These are phyloP conservation scores for Potorous gilbertii DNA, from an alignment of 2,797 vertebrate genomes.

Conservation along the genomic window DNA sequence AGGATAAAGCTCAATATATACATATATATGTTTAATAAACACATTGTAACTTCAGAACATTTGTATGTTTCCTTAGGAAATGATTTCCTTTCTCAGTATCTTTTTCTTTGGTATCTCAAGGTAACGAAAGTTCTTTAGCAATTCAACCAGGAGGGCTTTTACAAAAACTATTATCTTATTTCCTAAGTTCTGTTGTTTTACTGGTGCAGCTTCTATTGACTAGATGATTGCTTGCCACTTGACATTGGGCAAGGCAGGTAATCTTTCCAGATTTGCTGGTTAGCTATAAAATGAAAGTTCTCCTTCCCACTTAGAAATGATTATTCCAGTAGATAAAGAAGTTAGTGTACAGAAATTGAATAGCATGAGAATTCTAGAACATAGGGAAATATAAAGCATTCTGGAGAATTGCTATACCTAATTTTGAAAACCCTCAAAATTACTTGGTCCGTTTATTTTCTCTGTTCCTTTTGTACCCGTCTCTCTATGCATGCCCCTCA, in stretches of 20 bases:
- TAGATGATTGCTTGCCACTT: slow-evolving; percentile 3
- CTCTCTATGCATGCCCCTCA: neutral
- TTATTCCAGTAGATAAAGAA: slow-evolving; percentile 5
- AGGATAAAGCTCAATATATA: neutral
- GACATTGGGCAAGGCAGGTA: slow-evolving; percentile 11
- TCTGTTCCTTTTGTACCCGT: neutral
- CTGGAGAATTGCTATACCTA: neutral
- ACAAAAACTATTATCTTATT: slow-evolving; percentile 2
- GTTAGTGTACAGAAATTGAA: neutral
- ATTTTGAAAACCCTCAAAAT: slow-evolving; percentile 11
- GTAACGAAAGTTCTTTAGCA: neutral
- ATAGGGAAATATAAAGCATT: neutral
- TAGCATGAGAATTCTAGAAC: neutral
- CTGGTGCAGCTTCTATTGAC: neutral
- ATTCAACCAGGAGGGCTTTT: neutral
- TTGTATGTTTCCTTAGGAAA: slow-evolving; percentile 8
- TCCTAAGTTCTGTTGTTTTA: neutral
- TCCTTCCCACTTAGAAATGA: slow-evolving; percentile 19
- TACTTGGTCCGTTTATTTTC: neutral
- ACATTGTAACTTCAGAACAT: neutral
- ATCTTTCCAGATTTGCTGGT: neutral
- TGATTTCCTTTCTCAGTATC: slow-evolving; percentile 2
- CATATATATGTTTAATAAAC: neutral
- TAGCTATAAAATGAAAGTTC: neutral
- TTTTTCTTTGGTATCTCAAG: slow-evolving; percentile 5